Base-by-base conservation (phyloP, 2,113 vertebrate genomes). In the Pituophis catenifer region DNA sequence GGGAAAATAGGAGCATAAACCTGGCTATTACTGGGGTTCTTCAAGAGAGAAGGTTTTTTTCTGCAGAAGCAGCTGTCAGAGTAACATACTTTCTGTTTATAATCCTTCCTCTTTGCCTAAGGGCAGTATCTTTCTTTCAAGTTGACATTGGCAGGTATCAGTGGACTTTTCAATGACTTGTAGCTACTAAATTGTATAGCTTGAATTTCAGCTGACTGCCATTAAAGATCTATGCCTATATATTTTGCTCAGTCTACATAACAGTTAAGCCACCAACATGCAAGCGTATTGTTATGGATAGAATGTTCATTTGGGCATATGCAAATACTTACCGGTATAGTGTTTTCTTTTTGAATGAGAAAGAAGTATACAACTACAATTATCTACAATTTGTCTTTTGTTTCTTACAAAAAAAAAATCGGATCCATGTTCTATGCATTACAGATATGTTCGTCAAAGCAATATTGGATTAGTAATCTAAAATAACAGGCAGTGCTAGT, bases 41-140 rank as follows among this genome's bases (percentile, higher is more conserved):
- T 86, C 10, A 10, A 62, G 48, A 81, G 87, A n/a, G 90, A 52
- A 90, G n/a, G n/a, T 17, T 54, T 33, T 17, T 54, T 90, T 65
- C 59, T 58, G 89, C 94, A 86, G 70, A 89, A 93, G 86, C 91
- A 54, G 87, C 24, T n/a, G 2, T 86, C 52, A 93, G 91, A 50
- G 29, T 15, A 53, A 52, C 91, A 92, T 23, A 62, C 17, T n/a
- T 62, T 52, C 57, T 85, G 24, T 53, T 23, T 57, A 38, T 48
- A 86, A 44, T 58, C 38, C 10, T 94, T 85, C 89, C 81, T 90
- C 88, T 92, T 92, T 92, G 12, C 93, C 92, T 50, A 86, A 90
- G 93, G 92, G 70, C 59, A 81, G 92, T 95, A 91, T 58, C 44
- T 94, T 91, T 92, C 70, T 92, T 91, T 93, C 87, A 94, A 93